Evolutionary conservation across 2,888 invertebrate species (phyloP).

Genomic region (Drosophila fulvimacula): DNA sequence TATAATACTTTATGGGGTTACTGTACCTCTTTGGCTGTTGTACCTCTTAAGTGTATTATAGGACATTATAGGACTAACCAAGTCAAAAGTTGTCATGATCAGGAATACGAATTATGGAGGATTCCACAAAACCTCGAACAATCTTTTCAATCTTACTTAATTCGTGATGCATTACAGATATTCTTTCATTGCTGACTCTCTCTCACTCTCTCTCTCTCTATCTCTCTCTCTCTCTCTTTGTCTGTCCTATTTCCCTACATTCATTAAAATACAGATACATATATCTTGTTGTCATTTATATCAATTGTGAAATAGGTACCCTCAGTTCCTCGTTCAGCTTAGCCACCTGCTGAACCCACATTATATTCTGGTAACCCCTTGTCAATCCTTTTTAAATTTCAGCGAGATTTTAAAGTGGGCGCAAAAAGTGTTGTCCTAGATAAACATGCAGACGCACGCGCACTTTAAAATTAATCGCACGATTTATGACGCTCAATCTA

Average conservation of each 20-base stretch:
- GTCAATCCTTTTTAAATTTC: conserved; percentile 32
- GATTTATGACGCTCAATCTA: conserved; percentile 75
- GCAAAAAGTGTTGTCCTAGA: conserved; percentile 46
- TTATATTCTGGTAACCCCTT: conserved; percentile 27
- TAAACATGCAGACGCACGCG: conserved; percentile 57
- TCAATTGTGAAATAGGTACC: background rate
- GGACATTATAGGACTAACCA: background rate
- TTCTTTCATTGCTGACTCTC: background rate
- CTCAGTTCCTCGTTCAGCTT: background rate
- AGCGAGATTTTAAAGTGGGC: conserved; percentile 31
- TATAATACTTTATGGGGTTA: too few relatives aligned
- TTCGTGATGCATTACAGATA: background rate
- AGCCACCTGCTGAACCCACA: conserved; percentile 22
- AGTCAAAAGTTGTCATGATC: background rate
- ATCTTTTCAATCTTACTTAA: background rate
- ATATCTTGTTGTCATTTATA: background rate
- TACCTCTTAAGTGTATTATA: too few relatives aligned
- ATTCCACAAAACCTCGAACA: background rate
- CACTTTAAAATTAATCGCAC: conserved; percentile 71
- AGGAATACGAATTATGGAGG: too few relatives aligned
- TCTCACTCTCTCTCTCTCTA: background rate
- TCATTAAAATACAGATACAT: background rate
- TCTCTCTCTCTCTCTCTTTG: background rate
- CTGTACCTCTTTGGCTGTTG: too few relatives aligned
- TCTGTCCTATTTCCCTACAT: too few relatives aligned